Evolutionary conservation across 2,888 invertebrate species (phyloP), one percentile per base, ranked within the genome.

Genomic region (Siphlonurus alternatus): DNA sequence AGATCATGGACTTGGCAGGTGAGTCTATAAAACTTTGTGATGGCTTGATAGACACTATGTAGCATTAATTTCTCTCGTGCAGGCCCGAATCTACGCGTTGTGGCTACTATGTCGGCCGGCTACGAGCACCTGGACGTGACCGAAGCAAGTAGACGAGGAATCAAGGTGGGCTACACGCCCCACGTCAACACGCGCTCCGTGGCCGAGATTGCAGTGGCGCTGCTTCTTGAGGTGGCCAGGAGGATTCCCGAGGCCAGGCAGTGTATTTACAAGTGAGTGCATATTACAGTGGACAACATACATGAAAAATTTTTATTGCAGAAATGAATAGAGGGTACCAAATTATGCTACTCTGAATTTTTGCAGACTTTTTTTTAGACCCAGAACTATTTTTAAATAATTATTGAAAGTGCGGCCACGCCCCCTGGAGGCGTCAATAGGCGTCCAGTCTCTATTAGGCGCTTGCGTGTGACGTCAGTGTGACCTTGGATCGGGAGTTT

Each of bases 41-140:
- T n/a, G n/a, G n/a, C n/a, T n/a, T n/a, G n/a, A n/a, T n/a, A n/a
- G n/a, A n/a, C n/a, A n/a, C n/a, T n/a, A n/a, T n/a, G n/a, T n/a
- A n/a, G n/a, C n/a, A n/a, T n/a, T n/a, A n/a, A n/a, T n/a, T n/a
- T 38, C 38, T 15, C 15, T 5, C 38, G 7, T 64, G 7, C 64
- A 84, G 89, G 91, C 2, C 79, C 85, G 0, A 79, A 82, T 62
- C 73, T 94, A 63, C 89, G 88, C 76, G 83, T 86, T 0, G 79
- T 95, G 2, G 84, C 86, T 0, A 86, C 92, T 0, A 87, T 90
- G 85, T 89, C 93, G 0, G 92, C 92, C 1, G 95, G 95, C 10
- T 82, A 85, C 67, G 92, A 96, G 72, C 88, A 90, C 69, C 82
- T 95, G 19, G 89, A 93, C 72, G 69, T 88, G 0, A 75, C 77